Percentiles rank a stretch among this genome's conserved stretches.
Conservation (phyloP, 2,888 invertebrate genomes). For the Diplolepis rosae region DNA sequence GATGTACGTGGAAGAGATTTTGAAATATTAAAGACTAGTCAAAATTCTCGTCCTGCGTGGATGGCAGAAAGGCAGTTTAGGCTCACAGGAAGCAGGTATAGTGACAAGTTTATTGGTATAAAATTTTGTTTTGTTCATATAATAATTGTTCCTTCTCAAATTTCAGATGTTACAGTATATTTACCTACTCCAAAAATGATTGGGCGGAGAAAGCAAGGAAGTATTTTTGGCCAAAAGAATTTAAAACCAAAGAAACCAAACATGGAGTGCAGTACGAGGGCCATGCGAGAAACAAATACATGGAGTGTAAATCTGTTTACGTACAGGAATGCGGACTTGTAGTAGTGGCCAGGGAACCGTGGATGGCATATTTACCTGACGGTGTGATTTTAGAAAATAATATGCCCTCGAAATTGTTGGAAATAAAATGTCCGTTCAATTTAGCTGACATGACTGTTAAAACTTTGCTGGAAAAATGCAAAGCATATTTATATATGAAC, state of each 20-base stretch:
- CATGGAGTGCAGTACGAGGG: not conserved
- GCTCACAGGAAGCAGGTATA: not conserved
- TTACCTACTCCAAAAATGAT: slow-evolving; percentile 21
- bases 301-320: not conserved
- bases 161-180: slow-evolving; percentile 3
- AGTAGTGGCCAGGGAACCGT: not conserved
- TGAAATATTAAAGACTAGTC: not conserved
- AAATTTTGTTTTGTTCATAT: not conserved
- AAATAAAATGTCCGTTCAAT: not conserved
- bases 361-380: not conserved
- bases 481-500: not conserved
- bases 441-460: not conserved
- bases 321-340: not conserved
- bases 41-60: not conserved
- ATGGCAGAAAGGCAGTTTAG: not conserved
- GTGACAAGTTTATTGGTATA: not conserved
- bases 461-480: not conserved
- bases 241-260: not conserved
- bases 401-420: not conserved
- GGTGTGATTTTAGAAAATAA: not conserved
- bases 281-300: not conserved
- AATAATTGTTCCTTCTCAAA: not conserved
- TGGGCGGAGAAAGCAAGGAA: slow-evolving; percentile 19
- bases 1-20: not conserved
- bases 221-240: slow-evolving; percentile 31